Conservation (phyloP, 2,888 invertebrate genomes). For the Leuctra nigra region DNA sequence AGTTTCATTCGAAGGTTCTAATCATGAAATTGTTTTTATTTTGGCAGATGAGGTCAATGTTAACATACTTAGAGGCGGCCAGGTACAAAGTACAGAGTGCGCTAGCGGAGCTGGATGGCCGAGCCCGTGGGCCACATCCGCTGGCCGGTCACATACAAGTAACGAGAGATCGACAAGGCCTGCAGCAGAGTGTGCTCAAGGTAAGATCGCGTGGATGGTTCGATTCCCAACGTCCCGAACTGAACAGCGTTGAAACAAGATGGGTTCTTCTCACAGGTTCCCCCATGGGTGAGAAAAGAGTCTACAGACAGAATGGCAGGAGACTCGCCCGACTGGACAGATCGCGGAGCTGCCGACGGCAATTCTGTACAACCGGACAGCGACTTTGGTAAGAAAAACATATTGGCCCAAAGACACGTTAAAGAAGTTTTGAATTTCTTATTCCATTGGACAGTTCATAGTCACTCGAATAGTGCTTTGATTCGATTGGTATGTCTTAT, state of each 20-base stretch:
- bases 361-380: conserved; percentile 82
- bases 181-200: conserved; percentile 74
- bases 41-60: conserved; percentile 82
- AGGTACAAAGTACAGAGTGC: conserved; percentile 81
- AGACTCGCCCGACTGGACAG: conserved; percentile 56
- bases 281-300: conserved; percentile 67
- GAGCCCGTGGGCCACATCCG: conserved; percentile 71
- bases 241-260: no score
- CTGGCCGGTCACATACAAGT: conserved; percentile 80
- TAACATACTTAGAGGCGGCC: conserved; percentile 86
- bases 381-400: conserved; percentile 57
- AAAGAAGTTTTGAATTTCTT: no score
- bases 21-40: no score
- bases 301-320: conserved; percentile 42
- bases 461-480: background rate
- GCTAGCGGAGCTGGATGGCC: conserved; percentile 72
- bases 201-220: no score
- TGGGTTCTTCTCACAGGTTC: conserved; percentile 50
- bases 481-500: conserved; percentile 32
- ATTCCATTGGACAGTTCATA: no score
- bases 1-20: no score
- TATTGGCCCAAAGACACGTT: no score
- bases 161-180: conserved; percentile 81
- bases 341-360: conserved; percentile 73
- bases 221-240: no score